Evolutionary conservation across 2,797 vertebrate genomes (phyloP).

Genomic region (Sebastes steindachneri): DNA sequence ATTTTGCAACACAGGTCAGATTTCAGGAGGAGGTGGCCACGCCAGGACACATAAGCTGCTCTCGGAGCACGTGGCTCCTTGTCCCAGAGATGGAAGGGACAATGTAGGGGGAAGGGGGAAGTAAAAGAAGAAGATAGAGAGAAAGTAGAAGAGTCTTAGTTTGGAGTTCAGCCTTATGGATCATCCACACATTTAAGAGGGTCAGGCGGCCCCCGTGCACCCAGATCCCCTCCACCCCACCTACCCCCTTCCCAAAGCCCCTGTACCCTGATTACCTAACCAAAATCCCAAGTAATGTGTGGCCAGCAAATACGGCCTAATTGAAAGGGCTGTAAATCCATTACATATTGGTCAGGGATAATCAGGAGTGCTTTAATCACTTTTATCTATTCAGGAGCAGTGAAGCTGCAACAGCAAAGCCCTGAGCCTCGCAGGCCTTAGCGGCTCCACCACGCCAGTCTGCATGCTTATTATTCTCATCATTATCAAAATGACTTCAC

Average conservation of each 20-base stretch:
- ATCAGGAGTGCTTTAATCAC: slow-evolving; percentile 99
- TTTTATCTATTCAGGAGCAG: slow-evolving; percentile 99
- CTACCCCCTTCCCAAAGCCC: slow-evolving; percentile 76
- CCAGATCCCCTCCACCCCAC: slow-evolving; percentile 76
- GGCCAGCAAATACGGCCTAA: slow-evolving; percentile 98
- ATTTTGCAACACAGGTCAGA: slow-evolving; percentile 89
- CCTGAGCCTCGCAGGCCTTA: slow-evolving; percentile 90
- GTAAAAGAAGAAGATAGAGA: slow-evolving; percentile 30
- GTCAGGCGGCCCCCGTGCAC: slow-evolving; percentile 86
- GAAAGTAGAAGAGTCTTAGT: slow-evolving; percentile 64
- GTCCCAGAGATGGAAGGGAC: slow-evolving; percentile 58
- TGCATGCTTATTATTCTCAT: slow-evolving; percentile 97
- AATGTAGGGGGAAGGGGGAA: slow-evolving; percentile 18
- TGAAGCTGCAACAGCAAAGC: slow-evolving; percentile 98
- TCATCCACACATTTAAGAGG: slow-evolving; percentile 80
- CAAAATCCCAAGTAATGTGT: slow-evolving; percentile 95
- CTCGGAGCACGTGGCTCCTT: slow-evolving; percentile 58
- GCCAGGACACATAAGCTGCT: slow-evolving; percentile 71
- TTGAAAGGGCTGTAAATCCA: slow-evolving; percentile 99
- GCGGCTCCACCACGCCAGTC: slow-evolving; percentile 75
- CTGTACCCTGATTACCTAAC: slow-evolving; percentile 91
- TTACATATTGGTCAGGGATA: slow-evolving; percentile 99
- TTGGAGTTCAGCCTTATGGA: slow-evolving; percentile 80
- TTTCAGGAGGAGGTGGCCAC: slow-evolving; percentile 87
- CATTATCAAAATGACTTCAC: slow-evolving; percentile 99